Evolutionary conservation across 2,113 vertebrate genomes (phyloP), one percentile per base, ranked within the genome.

Genomic region (Phrynocephalus versicolor): DNA sequence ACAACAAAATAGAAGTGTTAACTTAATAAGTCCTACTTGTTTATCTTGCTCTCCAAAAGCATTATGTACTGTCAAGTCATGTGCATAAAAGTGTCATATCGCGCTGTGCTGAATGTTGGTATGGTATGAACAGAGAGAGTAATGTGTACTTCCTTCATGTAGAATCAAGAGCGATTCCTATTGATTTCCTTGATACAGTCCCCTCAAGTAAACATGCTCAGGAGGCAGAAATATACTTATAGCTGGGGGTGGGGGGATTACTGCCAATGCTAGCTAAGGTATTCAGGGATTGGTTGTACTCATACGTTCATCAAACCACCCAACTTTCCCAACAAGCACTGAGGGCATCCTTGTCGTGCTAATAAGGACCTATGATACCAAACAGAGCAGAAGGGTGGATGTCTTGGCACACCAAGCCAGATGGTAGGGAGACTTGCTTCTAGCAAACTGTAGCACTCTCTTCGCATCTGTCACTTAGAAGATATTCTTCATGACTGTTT

Each of bases 401-500:
- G 33, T 30, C 27, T 19, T 51, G 14, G 21, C 30, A 33, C 39
- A 74, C 70, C 37, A 74, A 83, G 58, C 13, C 71, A 75, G 37
- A 23, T 30, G 37, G 57, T 30, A 64, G 19, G 25, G 33, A 64
- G 37, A 21, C 27, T 83, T 39, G 55, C 55, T 82, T 71, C 51
- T 3, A 91, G 41, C 62, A 78, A 70, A 65, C 73, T 25, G 60
- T 69, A 55, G 35, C 39, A 85, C 15, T 57, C 62, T 23, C 72
- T 82, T 82, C 57, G 51, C 45, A 82, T 81, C 69, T 71, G 83
- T 57, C 64, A 30, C 69, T 79, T 88, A 70, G 84, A 62, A 81
- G 76, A 89, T 67, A 90, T 0, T 86, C 83, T 79, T 2, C 72
- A 74, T 84, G 87, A 25, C 84, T 25, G 70, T 64, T 88, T 58